Evolutionary conservation across 2,888 invertebrate species (phyloP).

Genomic region (Chelonus formosanus): DNA sequence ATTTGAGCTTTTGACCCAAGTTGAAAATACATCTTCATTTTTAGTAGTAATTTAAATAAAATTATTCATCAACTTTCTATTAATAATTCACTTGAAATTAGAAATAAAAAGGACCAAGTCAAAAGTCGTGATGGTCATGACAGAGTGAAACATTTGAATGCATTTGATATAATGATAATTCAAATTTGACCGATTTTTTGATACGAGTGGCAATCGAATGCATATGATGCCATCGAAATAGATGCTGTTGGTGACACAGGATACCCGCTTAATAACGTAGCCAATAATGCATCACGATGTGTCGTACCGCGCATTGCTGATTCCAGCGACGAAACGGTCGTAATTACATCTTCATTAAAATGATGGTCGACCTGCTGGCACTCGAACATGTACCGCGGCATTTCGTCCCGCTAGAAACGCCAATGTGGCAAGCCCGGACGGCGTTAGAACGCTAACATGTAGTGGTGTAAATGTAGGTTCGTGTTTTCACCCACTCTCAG

Average conservation of each 20-base stretch:
- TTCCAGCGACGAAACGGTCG: constrained; percentile 56
- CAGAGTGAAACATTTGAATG: no score
- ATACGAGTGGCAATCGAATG: no score
- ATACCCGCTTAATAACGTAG: constrained; percentile 53
- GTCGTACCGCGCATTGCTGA: constrained; percentile 52
- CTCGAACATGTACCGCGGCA: constrained; percentile 23
- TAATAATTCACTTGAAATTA: no score
- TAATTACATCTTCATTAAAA: constrained; percentile 65
- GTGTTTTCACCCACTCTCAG: constrained; percentile 22
- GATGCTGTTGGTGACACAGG: neutral
- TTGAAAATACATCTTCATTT: no score
- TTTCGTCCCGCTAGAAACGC: constrained; percentile 24
- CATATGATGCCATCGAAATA: no score
- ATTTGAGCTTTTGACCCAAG: no score
- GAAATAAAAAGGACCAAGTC: no score
- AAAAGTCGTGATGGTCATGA: no score
- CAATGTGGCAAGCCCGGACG: constrained; percentile 30
- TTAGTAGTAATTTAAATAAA: no score
- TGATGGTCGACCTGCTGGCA: constrained; percentile 51
- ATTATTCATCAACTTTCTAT: no score
- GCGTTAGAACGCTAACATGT: constrained; percentile 12
- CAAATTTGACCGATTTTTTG: no score
- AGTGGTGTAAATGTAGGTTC: constrained; percentile 25
- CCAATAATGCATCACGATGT: constrained; percentile 56
- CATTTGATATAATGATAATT: no score